These are phyloP conservation scores for Pogona vitticeps DNA, from an alignment of 2,113 vertebrate species.

Conservation along the genomic window DNA sequence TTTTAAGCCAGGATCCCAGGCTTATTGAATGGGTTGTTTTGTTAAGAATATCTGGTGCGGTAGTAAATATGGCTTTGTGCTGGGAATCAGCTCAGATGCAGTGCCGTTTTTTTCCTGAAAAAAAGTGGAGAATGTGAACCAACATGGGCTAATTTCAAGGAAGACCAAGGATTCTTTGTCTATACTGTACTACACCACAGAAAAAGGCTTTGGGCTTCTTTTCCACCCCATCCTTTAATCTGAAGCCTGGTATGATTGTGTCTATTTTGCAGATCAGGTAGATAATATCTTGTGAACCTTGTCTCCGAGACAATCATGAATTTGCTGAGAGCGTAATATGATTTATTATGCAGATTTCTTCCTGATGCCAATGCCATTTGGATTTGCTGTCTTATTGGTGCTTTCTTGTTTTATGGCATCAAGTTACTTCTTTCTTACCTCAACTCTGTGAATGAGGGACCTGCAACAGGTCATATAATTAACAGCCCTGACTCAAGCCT, in stretches of 20 bases:
- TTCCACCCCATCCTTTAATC: background rate
- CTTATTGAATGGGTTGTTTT: background rate
- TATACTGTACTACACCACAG: background rate
- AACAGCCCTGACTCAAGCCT: too few relatives aligned
- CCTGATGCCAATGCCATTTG: constrained; percentile 33
- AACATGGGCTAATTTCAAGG: too few relatives aligned
- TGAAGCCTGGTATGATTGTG: background rate
- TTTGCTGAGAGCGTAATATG: constrained; percentile 35
- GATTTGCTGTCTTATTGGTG: constrained; percentile 8
- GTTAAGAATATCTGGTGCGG: background rate
- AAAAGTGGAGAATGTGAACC: background rate
- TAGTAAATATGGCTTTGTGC: background rate
- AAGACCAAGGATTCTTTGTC: background rate
- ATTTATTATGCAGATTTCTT: constrained; percentile 41
- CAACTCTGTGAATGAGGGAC: too few relatives aligned
- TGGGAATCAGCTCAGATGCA: background rate
- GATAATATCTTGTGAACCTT: background rate
- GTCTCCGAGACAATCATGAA: constrained; percentile 30
- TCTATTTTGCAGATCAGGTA: background rate
- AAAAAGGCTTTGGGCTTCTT: background rate
- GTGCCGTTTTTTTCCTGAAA: background rate
- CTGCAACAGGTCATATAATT: too few relatives aligned
- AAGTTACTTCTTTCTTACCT: too few relatives aligned
- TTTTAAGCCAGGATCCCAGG: background rate
- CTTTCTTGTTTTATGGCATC: background rate